Percentiles rank a stretch among this genome's conserved stretches.
phyloP scores from a whole-genome alignment of 2,888 invertebrate genomes.

The Mystacides longicornis region DNA sequence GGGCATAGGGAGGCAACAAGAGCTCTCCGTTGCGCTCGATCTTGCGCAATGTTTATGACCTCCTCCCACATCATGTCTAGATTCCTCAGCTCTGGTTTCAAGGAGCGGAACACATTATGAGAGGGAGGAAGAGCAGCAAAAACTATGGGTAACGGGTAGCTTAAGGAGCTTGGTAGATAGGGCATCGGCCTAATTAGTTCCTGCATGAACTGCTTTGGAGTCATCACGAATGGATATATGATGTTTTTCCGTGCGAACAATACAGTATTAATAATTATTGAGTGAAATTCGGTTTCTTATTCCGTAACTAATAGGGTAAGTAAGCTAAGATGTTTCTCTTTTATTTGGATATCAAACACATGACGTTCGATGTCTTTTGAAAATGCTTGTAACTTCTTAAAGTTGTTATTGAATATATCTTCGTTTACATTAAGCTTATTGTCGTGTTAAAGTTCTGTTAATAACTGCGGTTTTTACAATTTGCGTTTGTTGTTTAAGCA shows the following conservation, averaged over 20 bases:
- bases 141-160: background rate
- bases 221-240: slow-evolving; percentile 23
- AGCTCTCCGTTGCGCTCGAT: no score
- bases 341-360: slow-evolving; percentile 1
- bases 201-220: slow-evolving; percentile 11
- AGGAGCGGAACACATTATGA: no score
- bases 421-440: slow-evolving; percentile 22
- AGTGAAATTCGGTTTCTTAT: slow-evolving; percentile 17
- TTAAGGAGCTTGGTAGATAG: background rate
- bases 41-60: no score
- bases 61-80: no score
- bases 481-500: slow-evolving; percentile 25
- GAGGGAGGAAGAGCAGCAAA: no score
- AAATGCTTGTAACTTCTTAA: slow-evolving; percentile 15
- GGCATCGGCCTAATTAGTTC: background rate
- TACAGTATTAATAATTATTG: slow-evolving; percentile 19
- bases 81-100: no score
- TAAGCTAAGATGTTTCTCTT: slow-evolving; percentile 20
- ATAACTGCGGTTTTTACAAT: slow-evolving; percentile 21
- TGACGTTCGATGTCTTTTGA: slow-evolving; percentile 6
- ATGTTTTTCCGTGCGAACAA: slow-evolving; percentile 22
- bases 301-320: slow-evolving; percentile 20
- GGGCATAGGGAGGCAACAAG: no score
- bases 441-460: slow-evolving; percentile 23
- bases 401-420: slow-evolving; percentile 23